These are phyloP conservation scores for Coryphaenoides rupestris DNA, from an alignment of 2,113 vertebrate genomes.

Conservation along the genomic window DNA sequence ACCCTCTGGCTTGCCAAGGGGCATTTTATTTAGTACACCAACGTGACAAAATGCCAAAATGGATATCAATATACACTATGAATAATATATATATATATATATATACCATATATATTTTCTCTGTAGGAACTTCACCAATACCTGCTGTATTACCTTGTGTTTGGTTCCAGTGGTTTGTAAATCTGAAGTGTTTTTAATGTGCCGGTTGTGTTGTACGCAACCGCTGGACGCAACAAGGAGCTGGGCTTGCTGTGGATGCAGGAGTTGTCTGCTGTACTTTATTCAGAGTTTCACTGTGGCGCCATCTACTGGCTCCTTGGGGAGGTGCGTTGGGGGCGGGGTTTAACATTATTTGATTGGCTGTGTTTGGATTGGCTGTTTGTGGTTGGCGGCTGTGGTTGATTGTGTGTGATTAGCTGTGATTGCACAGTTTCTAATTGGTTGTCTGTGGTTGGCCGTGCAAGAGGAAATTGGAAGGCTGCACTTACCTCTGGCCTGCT, in stretches of 20 bases:
- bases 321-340: conserved; percentile 44
- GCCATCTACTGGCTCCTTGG: no score
- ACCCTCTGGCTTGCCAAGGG: conserved; percentile 27
- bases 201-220: conserved; percentile 64
- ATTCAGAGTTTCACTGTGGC: conserved; percentile 10
- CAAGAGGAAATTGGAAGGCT: conserved; percentile 31
- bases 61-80: conserved; percentile 51
- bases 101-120: no score
- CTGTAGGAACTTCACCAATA: conserved; percentile 51
- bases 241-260: not conserved
- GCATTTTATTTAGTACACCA: conserved; percentile 36
- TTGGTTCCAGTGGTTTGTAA: conserved; percentile 53
- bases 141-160: conserved; percentile 71
- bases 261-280: conserved; percentile 43
- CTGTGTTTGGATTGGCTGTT: conserved; percentile 21
- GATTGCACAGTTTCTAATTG: no score
- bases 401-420: conserved; percentile 35
- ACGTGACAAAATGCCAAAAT: conserved; percentile 60
- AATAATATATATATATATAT: conserved; percentile 58
- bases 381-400: not conserved
- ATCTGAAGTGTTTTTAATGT: conserved; percentile 49
- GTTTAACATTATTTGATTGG: conserved; percentile 38
- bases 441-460: no score
- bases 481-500: conserved; percentile 70
- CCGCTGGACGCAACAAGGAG: conserved; percentile 29